Percentiles rank a stretch among this genome's conserved stretches.
Evolutionary conservation across 1,140 invertebrate genomes (phyloP).

Genomic region (Leguminivora glycinivorella): DNA sequence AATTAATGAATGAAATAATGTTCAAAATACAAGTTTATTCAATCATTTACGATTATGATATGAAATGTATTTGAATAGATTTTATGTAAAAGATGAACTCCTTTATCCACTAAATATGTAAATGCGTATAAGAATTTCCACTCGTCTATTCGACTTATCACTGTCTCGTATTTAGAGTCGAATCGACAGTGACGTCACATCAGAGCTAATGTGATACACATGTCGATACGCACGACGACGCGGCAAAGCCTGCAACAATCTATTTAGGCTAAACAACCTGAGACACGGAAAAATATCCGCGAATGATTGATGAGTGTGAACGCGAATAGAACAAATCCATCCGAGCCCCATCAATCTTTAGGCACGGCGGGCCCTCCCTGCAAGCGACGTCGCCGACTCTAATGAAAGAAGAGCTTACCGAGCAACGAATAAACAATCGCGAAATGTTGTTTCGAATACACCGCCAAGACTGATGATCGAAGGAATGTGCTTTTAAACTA

Average conservation of each 20-base stretch:
- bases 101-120: neutral
- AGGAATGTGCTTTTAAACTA: constrained; percentile 40
- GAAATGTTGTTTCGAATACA: constrained; percentile 70
- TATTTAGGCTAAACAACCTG: constrained; percentile 76
- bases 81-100: no score
- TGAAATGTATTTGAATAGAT: no score
- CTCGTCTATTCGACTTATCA: neutral
- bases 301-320: constrained; percentile 75
- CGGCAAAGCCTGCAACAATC: constrained; percentile 66
- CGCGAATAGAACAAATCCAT: constrained; percentile 77
- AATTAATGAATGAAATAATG: no score
- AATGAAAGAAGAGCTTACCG: constrained; percentile 76
- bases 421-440: constrained; percentile 73
- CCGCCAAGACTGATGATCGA: constrained; percentile 59
- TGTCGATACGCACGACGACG: constrained; percentile 63
- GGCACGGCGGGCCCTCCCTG: constrained; percentile 53
- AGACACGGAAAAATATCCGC: constrained; percentile 78
- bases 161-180: constrained; percentile 2
- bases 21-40: no score
- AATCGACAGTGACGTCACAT: constrained; percentile 30
- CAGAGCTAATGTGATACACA: constrained; percentile 62
- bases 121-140: neutral
- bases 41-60: no score
- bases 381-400: constrained; percentile 65
- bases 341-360: constrained; percentile 72